These are phyloP conservation scores for Drosophila siamana DNA, from an alignment of 2,888 invertebrate species.

Conservation along the genomic window DNA sequence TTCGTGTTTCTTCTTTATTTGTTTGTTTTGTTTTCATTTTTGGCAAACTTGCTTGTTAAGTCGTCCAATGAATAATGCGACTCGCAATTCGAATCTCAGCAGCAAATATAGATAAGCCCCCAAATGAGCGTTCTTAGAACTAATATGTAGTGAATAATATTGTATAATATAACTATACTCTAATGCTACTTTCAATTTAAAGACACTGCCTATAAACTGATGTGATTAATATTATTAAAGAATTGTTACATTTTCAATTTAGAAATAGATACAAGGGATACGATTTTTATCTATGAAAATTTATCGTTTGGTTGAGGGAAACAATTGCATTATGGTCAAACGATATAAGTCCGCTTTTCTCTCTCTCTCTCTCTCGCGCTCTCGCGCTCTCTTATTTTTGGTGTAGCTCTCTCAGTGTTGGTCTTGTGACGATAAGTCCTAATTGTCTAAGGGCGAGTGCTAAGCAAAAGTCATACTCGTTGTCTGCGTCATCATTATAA, in stretches of 20 bases:
- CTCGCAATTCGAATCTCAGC: constrained; percentile 10
- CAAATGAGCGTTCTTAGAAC: too few relatives aligned
- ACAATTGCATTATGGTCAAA: too few relatives aligned
- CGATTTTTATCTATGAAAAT: too few relatives aligned
- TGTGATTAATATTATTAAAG: too few relatives aligned
- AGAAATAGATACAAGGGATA: too few relatives aligned
- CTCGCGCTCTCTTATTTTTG: background rate
- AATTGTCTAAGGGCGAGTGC: constrained; percentile 25
- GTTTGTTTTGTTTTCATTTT: constrained; percentile 9
- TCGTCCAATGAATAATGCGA: constrained; percentile 8
- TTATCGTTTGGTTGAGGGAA: too few relatives aligned
- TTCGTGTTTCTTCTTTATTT: background rate
- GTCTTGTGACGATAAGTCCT: constrained; percentile 19
- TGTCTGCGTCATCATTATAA: constrained; percentile 55
- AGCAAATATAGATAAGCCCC: constrained; percentile 14
- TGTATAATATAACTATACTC: too few relatives aligned
- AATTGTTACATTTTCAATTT: too few relatives aligned
- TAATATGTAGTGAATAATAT: too few relatives aligned
- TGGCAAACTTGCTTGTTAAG: constrained; percentile 8
- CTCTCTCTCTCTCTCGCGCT: background rate
- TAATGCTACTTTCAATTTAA: too few relatives aligned
- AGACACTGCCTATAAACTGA: too few relatives aligned
- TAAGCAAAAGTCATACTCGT: constrained; percentile 40
- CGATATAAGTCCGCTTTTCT: background rate
- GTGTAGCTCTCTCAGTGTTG: too few relatives aligned